These are phyloP conservation scores for Thymelicus lineola DNA, from an alignment of 2,888 invertebrate genomes.

Conservation along the genomic window DNA sequence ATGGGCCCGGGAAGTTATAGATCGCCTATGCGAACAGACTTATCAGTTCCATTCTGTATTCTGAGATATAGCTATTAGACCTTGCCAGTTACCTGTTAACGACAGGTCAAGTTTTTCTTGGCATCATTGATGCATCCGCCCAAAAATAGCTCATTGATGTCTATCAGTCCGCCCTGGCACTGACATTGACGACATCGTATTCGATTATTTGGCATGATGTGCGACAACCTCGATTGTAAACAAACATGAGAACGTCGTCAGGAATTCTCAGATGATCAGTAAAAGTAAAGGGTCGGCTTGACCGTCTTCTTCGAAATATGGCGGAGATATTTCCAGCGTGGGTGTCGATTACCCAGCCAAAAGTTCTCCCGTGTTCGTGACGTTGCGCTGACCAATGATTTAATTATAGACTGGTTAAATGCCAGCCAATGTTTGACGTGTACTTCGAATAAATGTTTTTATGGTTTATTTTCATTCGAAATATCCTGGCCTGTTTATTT, in stretches of 20 bases:
- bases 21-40: background rate
- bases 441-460: conserved; percentile 62
- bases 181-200: conserved; percentile 70
- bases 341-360: conserved; percentile 69
- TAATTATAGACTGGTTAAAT: conserved; percentile 79
- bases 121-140: conserved; percentile 60
- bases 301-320: conserved; percentile 32
- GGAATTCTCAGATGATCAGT: conserved; percentile 17
- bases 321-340: conserved; percentile 55
- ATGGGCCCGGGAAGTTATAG: background rate
- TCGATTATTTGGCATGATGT: conserved; percentile 67
- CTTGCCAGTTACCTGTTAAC: conserved; percentile 49
- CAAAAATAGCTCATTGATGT: conserved; percentile 77
- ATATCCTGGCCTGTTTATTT: conserved; percentile 45
- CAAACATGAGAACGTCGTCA: conserved; percentile 32
- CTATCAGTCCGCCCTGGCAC: conserved; percentile 72
- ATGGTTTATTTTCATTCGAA: conserved; percentile 66
- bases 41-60: background rate
- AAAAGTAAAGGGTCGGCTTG: conserved; percentile 23
- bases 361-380: conserved; percentile 57
- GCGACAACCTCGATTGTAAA: conserved; percentile 43
- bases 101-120: conserved; percentile 72
- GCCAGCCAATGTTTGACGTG: conserved; percentile 71
- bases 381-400: conserved; percentile 60
- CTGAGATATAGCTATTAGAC: conserved; percentile 20